Evolutionary conservation across 2,888 invertebrate species (phyloP).

Genomic region (Flexamia atlantica): DNA sequence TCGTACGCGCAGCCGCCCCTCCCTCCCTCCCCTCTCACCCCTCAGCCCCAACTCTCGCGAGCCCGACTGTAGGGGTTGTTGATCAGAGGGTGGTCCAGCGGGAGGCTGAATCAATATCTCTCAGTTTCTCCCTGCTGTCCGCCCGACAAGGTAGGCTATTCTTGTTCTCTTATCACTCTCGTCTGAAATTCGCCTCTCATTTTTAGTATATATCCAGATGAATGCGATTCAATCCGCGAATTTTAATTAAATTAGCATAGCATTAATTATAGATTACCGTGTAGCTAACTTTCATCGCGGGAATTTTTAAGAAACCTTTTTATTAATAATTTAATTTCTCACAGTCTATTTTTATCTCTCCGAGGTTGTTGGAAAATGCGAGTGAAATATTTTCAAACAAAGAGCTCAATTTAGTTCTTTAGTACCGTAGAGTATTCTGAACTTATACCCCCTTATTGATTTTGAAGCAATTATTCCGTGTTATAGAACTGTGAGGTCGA

Average conservation of each 20-base stretch:
- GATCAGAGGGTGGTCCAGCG: conserved; percentile 38
- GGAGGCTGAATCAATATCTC: conserved; percentile 48
- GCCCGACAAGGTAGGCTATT: neutral
- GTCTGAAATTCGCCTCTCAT: neutral
- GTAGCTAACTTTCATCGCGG: no score
- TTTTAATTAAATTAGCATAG: no score
- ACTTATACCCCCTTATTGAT: no score
- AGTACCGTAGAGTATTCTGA: no score
- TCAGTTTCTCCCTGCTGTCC: conserved; percentile 1
- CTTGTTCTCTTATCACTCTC: neutral
- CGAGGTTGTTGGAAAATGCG: neutral
- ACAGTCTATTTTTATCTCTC: neutral
- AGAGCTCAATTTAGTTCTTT: no score
- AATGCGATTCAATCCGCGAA: no score
- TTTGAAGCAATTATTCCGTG: no score
- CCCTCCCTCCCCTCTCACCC: no score
- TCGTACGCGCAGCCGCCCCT: neutral
- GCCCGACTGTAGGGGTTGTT: conserved; percentile 9
- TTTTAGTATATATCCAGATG: no score
- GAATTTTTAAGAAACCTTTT: no score
- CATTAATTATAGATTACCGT: no score
- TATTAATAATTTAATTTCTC: no score
- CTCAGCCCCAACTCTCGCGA: neutral
- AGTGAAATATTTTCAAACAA: neutral
- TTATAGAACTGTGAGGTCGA: neutral